Evolutionary conservation across 2,888 invertebrate species (phyloP).

Genomic region (Augochlorella aurata): DNA sequence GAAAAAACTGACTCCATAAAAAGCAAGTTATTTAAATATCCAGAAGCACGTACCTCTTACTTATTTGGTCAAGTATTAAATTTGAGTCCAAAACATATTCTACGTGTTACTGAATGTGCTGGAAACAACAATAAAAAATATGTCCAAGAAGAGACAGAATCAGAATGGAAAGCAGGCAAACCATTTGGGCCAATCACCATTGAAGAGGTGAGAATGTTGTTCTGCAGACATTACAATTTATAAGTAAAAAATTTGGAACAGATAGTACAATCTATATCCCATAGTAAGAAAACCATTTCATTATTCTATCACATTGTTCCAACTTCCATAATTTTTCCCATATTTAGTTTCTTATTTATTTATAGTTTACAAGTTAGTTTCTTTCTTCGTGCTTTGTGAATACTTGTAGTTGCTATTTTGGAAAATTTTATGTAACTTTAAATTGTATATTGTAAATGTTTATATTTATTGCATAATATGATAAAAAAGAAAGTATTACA

Average conservation of each 20-base stretch:
- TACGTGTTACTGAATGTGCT: conserved; percentile 71
- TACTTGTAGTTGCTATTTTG: conserved; percentile 8
- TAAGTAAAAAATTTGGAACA: conserved; percentile 20
- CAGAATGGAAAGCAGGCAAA: conserved; percentile 44
- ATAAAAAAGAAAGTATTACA: conserved; percentile 8
- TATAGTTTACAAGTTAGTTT: not conserved
- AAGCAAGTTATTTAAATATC: conserved; percentile 62
- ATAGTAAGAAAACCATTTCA: not conserved
- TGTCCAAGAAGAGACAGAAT: conserved; percentile 29
- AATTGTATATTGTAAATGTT: conserved; percentile 20
- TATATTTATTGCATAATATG: conserved; percentile 21
- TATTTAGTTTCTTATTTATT: conserved; percentile 17
- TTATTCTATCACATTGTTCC: not conserved
- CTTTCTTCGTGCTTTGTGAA: not conserved
- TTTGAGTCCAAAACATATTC: conserved; percentile 67
- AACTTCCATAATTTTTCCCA: not conserved
- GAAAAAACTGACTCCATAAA: conserved; percentile 63
- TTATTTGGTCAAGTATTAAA: conserved; percentile 67
- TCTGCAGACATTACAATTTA: conserved; percentile 66
- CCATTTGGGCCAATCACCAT: conserved; percentile 75
- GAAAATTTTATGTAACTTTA: conserved; percentile 17
- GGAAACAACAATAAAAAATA: conserved; percentile 45
- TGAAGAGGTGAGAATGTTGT: conserved; percentile 77
- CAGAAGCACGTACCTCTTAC: conserved; percentile 60
- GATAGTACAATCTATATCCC: not conserved